phyloP scores from a whole-genome alignment of 2,888 invertebrate species.

The Aquatica leii region DNA sequence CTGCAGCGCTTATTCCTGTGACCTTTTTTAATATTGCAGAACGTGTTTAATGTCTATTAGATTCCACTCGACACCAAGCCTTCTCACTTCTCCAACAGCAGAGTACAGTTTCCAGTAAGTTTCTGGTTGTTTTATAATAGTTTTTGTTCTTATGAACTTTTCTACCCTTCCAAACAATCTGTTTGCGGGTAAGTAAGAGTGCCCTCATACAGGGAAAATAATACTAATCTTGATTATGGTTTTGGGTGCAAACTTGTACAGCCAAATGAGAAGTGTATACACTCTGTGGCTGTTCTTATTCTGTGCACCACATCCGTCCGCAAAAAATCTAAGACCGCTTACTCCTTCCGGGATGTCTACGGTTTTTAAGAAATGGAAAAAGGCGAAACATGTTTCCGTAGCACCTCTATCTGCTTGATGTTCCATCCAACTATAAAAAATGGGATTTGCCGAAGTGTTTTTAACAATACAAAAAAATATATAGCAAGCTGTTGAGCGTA shows the following conservation, averaged over 20 bases:
- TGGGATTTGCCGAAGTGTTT: slow-evolving; percentile 4
- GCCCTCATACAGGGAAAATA: background rate
- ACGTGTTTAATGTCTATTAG: too few relatives aligned
- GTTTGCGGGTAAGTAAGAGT: background rate
- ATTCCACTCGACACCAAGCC: too few relatives aligned
- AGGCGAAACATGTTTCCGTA: slow-evolving; percentile 33
- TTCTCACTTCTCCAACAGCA: too few relatives aligned
- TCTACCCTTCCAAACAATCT: too few relatives aligned
- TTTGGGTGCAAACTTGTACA: background rate
- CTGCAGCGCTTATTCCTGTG: too few relatives aligned
- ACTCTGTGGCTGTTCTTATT: background rate
- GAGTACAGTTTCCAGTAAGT: too few relatives aligned
- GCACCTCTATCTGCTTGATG: slow-evolving; percentile 32
- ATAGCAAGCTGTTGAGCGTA: slow-evolving; percentile 38
- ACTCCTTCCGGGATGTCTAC: background rate
- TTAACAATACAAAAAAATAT: slow-evolving; percentile 36
- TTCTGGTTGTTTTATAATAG: too few relatives aligned
- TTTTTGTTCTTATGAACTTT: too few relatives aligned
- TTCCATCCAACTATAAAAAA: slow-evolving; percentile 26
- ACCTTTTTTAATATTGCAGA: too few relatives aligned
- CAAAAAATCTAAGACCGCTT: background rate
- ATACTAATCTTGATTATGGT: background rate
- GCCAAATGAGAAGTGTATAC: background rate
- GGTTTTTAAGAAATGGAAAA: slow-evolving; percentile 6
- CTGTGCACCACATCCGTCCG: background rate